phyloP scores from a whole-genome alignment of 2,113 vertebrate genomes.

The Atrichornis clamosus region DNA sequence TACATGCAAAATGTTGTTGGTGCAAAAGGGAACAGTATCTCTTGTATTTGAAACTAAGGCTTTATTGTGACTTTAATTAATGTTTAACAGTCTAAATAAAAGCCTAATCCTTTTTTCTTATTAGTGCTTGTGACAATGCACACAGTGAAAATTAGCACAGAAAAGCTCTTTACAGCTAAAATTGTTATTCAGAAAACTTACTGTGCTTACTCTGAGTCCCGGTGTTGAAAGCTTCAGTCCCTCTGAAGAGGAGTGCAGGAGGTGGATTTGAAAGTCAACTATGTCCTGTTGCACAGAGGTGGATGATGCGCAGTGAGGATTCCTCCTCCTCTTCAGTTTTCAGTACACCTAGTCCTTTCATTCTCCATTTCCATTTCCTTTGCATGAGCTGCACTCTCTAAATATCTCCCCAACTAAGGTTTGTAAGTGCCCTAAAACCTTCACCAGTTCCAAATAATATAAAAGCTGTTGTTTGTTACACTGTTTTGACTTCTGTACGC shows the following conservation, averaged over 20 bases:
- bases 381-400: not conserved
- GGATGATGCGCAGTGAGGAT: not conserved
- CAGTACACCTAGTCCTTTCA: not conserved
- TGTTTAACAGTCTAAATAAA: not conserved
- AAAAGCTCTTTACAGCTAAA: not conserved
- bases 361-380: not conserved
- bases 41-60: not conserved
- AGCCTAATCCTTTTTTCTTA: not conserved
- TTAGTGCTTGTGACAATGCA: not conserved
- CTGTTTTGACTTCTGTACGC: not conserved
- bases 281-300: not conserved
- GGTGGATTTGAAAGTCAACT: not conserved
- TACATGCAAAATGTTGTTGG: not conserved
- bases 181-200: not conserved
- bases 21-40: not conserved
- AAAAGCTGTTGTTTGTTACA: accelerated
- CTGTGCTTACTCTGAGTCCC: not conserved
- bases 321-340: not conserved
- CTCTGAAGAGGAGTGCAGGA: not conserved
- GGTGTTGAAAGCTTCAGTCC: not conserved
- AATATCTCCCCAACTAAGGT: not conserved
- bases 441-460: not conserved
- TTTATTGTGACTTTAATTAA: not conserved
- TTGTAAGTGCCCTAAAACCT: not conserved
- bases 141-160: not conserved